These are phyloP conservation scores for Porites rus DNA, from an alignment of 92 coral and sea anemone genomes.

Conservation along the genomic window DNA sequence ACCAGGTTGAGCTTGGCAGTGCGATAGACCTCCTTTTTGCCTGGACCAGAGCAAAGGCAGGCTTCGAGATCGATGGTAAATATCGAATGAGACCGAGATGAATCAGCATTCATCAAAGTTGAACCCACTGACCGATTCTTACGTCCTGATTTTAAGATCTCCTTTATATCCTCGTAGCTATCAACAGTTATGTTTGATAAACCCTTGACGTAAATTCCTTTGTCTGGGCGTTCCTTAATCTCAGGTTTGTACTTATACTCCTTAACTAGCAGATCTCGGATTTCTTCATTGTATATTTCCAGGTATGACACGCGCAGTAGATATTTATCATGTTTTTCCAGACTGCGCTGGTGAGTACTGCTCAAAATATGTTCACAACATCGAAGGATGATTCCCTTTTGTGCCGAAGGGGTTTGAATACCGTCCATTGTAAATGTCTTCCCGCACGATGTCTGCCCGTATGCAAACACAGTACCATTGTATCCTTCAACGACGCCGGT, in stretches of 20 bases:
- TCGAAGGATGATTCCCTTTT: slow-evolving; percentile 81
- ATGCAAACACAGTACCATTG: slow-evolving; percentile 91
- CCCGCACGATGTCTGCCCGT: slow-evolving; percentile 93
- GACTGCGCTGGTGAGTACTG: slow-evolving; percentile 60
- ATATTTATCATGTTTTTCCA: slow-evolving; percentile 70
- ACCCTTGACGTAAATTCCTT: slow-evolving; percentile 89
- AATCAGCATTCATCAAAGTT: slow-evolving; percentile 80
- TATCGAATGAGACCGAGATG: slow-evolving; percentile 88
- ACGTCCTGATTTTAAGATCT: slow-evolving; percentile 73
- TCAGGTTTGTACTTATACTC: slow-evolving; percentile 74
- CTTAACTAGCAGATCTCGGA: slow-evolving; percentile 77
- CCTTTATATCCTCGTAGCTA: slow-evolving; percentile 77
- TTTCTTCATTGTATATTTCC: slow-evolving; percentile 89
- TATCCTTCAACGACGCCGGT: slow-evolving; percentile 88
- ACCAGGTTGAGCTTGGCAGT: slow-evolving; percentile 85
- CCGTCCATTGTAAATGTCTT: slow-evolving; percentile 95
- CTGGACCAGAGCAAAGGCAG: slow-evolving; percentile 59
- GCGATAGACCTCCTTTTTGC: slow-evolving; percentile 71
- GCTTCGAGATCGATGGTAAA: slow-evolving; percentile 80
- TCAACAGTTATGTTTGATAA: slow-evolving; percentile 85
- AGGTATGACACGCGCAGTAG: slow-evolving; percentile 85
- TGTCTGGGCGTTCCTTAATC: slow-evolving; percentile 89
- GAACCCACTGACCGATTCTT: slow-evolving; percentile 88
- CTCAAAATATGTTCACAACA: slow-evolving; percentile 83
- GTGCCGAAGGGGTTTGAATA: slow-evolving; percentile 53